Evolutionary conservation across 1,140 invertebrate genomes (phyloP), one percentile per base, ranked within the genome.

Genomic region (Bathynomus jamesi): DNA sequence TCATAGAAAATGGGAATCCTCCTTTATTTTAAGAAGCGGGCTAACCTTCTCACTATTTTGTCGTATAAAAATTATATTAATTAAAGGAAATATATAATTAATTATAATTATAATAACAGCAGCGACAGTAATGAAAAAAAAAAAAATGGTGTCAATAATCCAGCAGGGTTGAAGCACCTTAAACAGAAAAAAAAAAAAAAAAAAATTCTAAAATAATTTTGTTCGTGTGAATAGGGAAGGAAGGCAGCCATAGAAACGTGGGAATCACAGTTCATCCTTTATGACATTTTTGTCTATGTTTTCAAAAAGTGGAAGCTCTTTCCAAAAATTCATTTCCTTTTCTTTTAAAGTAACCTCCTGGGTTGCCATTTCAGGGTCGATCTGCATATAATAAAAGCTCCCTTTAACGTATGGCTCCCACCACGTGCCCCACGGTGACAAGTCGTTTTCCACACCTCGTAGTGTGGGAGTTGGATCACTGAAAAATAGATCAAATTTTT

Each of bases 391-490:
- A 10, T 69, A 71, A n/a, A 65, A n/a, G 11, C 64, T 61, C 24
- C 71, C 46, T 11, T 32, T 17, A 32, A 73, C 46, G 46, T 68
- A 76, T 27, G 75, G 75, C 27, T 76, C 75, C 75, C 75, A 76
- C 75, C 75, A 76, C 4, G 75, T 30, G 2, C 72, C 75, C 75
- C 75, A 76, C 0, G 75, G 75, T 2, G 75, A 76, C 0, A 76
- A 0, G 46, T 76, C 75, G 0, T 76, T 72, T 0, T 71, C 69
- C 65, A 70, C 72, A 1, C 71, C 72, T 0, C 69, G 28, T 28
- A 76, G 25, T 5, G 46, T 1, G 4, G 75, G 75, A 27, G 75
- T 76, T 25, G 75, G 75, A 67, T 76, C 75, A 32, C 75, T 76
- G 75, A 3, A 60, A 61, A 28, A n/a, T 29, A 28, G 17, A 5